These are phyloP conservation scores for Elanus axillaris DNA, from an alignment of 2,113 vertebrate genomes.

Conservation along the genomic window DNA sequence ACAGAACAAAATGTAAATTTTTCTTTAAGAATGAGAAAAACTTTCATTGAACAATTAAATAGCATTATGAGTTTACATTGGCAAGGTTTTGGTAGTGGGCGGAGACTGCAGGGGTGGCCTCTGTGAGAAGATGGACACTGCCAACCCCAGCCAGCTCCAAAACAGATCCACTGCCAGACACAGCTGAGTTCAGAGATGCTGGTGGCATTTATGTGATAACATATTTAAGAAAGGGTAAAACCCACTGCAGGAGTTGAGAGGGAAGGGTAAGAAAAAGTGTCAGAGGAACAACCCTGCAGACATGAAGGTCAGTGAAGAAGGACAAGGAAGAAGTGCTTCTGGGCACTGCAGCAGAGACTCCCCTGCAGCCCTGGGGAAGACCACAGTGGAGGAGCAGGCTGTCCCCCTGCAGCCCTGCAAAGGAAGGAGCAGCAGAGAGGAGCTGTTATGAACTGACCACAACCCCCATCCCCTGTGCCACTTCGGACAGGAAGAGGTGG, in stretches of 20 bases:
- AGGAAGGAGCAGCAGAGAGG: background rate
- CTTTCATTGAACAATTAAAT: background rate
- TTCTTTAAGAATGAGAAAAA: background rate
- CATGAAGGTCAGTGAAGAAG: background rate
- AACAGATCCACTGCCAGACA: rapidly evolving
- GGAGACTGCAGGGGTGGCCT: background rate
- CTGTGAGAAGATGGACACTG: background rate
- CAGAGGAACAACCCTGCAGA: background rate
- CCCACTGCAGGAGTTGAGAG: background rate
- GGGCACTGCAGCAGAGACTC: background rate
- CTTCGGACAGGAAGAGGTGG: background rate
- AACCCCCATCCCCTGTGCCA: background rate
- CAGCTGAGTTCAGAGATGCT: background rate
- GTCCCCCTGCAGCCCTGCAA: background rate
- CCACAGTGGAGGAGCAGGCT: background rate
- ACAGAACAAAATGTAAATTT: background rate
- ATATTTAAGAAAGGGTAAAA: background rate
- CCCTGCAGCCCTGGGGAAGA: background rate
- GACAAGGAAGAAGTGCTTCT: background rate
- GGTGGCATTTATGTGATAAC: background rate
- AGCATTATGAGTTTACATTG: background rate
- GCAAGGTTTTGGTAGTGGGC: background rate
- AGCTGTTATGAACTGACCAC: background rate
- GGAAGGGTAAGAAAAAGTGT: background rate
- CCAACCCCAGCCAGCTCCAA: background rate